Evolutionary conservation across 1,140 invertebrate species (phyloP).

Genomic region (Chionoecetes opilio): DNA sequence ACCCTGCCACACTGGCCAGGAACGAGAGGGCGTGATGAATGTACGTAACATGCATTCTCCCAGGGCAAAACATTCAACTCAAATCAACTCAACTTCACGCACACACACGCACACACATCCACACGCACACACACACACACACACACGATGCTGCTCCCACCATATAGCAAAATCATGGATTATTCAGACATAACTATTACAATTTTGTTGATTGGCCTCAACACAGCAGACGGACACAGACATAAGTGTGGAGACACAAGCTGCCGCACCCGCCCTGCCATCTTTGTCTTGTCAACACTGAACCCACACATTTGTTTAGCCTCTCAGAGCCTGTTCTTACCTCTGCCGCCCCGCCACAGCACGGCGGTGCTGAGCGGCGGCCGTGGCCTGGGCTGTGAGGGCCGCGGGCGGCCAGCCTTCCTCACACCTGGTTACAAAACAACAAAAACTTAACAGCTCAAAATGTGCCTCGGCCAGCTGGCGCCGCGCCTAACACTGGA

Average conservation of each 20-base stretch:
- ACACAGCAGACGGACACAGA: background rate
- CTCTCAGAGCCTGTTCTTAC: background rate
- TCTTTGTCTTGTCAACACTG: slow-evolving; percentile 14
- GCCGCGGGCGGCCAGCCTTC: background rate
- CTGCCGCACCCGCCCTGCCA: background rate
- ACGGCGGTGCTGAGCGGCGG: background rate
- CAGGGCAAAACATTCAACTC: background rate
- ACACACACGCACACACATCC: background rate
- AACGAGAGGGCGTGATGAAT: background rate
- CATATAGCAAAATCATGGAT: background rate
- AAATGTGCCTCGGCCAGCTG: background rate
- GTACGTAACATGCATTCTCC: background rate
- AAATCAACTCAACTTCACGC: background rate
- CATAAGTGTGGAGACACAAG: background rate
- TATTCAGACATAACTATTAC: background rate
- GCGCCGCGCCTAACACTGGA: background rate
- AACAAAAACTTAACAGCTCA: background rate
- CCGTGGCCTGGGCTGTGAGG: background rate
- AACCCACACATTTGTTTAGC: background rate
- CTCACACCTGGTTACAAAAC: background rate
- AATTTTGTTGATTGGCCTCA: background rate
- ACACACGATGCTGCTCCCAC: background rate
- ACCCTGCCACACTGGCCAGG: no score
- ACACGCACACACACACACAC: slow-evolving; percentile 50
- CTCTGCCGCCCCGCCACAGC: slow-evolving; percentile 5